These are phyloP conservation scores for Ophion ellenae DNA, from an alignment of 2,888 invertebrate species.

Conservation along the genomic window DNA sequence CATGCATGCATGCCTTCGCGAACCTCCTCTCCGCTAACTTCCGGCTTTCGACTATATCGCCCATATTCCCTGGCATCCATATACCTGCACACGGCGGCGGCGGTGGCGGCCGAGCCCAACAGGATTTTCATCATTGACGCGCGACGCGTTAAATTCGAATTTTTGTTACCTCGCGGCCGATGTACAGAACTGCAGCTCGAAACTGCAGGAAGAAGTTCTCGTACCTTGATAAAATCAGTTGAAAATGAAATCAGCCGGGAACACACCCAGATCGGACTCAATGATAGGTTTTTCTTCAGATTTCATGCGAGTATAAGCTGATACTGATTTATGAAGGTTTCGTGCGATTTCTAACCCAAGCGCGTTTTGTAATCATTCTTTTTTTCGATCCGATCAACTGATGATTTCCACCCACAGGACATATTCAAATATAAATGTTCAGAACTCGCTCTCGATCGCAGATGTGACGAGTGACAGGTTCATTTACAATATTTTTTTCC, in stretches of 20 bases:
- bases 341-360: too few relatives aligned
- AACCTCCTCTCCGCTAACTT: conserved; percentile 68
- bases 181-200: neutral
- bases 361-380: too few relatives aligned
- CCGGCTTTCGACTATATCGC: conserved; percentile 66
- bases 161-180: neutral
- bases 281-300: neutral
- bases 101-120: neutral
- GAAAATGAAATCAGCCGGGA: neutral
- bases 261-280: neutral
- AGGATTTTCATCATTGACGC: conserved; percentile 16
- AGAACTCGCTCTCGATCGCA: too few relatives aligned
- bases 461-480: too few relatives aligned
- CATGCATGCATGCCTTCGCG: conserved; percentile 72
- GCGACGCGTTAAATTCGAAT: neutral
- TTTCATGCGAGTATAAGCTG: neutral
- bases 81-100: conserved; percentile 3
- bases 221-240: neutral
- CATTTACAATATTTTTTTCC: too few relatives aligned
- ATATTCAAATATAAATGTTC: too few relatives aligned
- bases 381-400: too few relatives aligned
- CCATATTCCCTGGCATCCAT: conserved; percentile 20
- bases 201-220: neutral
- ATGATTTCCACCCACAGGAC: too few relatives aligned
- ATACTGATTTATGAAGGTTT: too few relatives aligned